These are phyloP conservation scores for Ditula angustiorana DNA, from an alignment of 2,888 invertebrate genomes.

Conservation along the genomic window DNA sequence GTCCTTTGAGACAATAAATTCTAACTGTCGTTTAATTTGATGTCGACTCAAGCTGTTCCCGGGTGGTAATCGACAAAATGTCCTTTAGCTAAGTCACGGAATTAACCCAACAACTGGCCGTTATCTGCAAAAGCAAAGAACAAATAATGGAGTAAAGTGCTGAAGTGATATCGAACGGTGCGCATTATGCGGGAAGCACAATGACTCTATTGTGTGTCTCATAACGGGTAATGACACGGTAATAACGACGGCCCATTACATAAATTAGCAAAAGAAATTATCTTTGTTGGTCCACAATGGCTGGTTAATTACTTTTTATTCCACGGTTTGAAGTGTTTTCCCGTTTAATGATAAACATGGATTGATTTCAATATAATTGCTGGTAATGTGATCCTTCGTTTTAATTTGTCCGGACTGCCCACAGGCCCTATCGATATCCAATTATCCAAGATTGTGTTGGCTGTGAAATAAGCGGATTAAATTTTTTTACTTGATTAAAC, in stretches of 20 bases:
- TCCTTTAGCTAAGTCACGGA: conserved; percentile 10
- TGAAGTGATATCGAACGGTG: conserved; percentile 39
- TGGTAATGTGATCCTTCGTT: conserved; percentile 14
- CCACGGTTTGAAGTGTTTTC: conserved; percentile 19
- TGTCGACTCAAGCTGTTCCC: conserved; percentile 17
- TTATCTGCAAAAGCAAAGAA: conserved; percentile 25
- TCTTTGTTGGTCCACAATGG: conserved; percentile 29
- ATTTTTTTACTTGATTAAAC: background rate
- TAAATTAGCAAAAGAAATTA: conserved; percentile 39
- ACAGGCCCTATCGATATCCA: conserved; percentile 25
- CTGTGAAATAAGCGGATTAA: background rate
- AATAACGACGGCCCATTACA: conserved; percentile 34
- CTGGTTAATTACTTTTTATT: conserved; percentile 33
- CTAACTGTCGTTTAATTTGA: conserved; percentile 27
- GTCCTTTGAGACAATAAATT: conserved; percentile 18
- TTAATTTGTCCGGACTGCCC: conserved; percentile 20
- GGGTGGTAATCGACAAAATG: conserved; percentile 4
- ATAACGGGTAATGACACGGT: conserved; percentile 36
- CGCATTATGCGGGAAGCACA: conserved; percentile 45
- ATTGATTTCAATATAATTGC: conserved; percentile 21
- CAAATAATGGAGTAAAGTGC: conserved; percentile 33
- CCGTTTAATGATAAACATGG: conserved; percentile 16
- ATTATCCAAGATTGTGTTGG: conserved; percentile 19
- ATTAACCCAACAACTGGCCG: conserved; percentile 19
- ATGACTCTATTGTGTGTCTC: conserved; percentile 40